These are phyloP conservation scores for Agraylea sexmaculata DNA, from an alignment of 1,140 invertebrate species.

Conservation along the genomic window DNA sequence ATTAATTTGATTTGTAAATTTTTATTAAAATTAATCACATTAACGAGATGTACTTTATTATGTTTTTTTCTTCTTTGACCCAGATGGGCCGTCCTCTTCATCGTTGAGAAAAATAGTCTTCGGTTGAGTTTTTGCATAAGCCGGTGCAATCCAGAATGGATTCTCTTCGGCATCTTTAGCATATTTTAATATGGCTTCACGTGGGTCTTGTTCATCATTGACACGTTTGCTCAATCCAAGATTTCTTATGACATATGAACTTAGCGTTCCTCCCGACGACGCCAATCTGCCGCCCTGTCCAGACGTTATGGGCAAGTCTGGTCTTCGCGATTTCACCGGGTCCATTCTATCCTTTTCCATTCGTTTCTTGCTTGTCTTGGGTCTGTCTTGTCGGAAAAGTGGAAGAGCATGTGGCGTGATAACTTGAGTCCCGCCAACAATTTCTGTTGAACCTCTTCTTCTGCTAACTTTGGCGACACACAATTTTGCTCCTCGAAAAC, in stretches of 20 bases:
- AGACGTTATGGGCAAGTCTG: conserved; percentile 93
- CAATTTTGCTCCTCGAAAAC: conserved; percentile 80
- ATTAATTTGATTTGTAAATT: background rate
- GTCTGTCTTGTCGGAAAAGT: conserved; percentile 85
- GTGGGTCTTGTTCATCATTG: conserved; percentile 91
- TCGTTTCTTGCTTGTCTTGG: conserved; percentile 79
- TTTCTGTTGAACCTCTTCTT: conserved; percentile 71
- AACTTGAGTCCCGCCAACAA: conserved; percentile 85
- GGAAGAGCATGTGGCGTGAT: conserved; percentile 95
- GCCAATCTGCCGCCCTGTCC: conserved; percentile 89
- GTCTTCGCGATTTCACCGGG: conserved; percentile 82
- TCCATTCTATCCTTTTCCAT: conserved; percentile 87
- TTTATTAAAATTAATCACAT: conserved; percentile 2
- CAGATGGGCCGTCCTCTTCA: conserved; percentile 42
- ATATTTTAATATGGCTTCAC: conserved; percentile 92
- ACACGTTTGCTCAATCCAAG: conserved; percentile 87
- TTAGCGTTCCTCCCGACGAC: conserved; percentile 88
- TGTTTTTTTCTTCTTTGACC: conserved; percentile 40
- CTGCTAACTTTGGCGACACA: conserved; percentile 74
- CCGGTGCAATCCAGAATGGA: conserved; percentile 92
- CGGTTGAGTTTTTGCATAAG: conserved; percentile 78
- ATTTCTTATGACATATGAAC: conserved; percentile 94
- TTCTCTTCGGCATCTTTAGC: conserved; percentile 95
- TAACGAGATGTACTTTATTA: too few species aligned
- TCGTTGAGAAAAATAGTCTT: conserved; percentile 55